Conservation (phyloP, 2,888 invertebrate species). For the Drosophila quinaria region DNA sequence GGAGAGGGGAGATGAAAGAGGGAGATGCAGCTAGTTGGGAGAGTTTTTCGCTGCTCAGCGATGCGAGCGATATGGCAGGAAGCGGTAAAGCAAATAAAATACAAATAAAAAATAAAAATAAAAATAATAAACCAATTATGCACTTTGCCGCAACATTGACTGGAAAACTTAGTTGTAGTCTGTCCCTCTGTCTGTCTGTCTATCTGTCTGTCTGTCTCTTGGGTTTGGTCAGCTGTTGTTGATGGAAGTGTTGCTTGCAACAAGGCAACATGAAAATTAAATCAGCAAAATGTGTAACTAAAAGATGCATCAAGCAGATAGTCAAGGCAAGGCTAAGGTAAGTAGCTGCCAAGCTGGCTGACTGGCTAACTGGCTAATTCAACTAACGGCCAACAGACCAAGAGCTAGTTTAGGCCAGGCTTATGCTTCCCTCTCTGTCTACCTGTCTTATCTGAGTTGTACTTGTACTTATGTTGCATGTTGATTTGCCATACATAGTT, state of each 20-base stretch:
- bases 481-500: constrained; percentile 70
- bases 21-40: constrained; percentile 15
- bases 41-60: constrained; percentile 61
- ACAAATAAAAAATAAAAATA: constrained; percentile 61
- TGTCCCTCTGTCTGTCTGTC: neutral
- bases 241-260: constrained; percentile 49
- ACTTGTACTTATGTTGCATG: constrained; percentile 60
- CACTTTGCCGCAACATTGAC: constrained; percentile 83
- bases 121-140: constrained; percentile 84
- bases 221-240: constrained; percentile 37
- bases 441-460: constrained; percentile 36
- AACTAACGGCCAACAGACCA: constrained; percentile 63
- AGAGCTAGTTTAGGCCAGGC: constrained; percentile 6
- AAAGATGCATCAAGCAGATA: constrained; percentile 71
- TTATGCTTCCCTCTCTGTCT: constrained; percentile 44
- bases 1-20: neutral
- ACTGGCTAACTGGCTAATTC: constrained; percentile 72
- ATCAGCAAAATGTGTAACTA: constrained; percentile 77
- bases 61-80: constrained; percentile 81
- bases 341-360: constrained; percentile 50
- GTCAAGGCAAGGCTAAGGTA: constrained; percentile 61
- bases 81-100: constrained; percentile 73
- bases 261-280: constrained; percentile 74
- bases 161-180: constrained; percentile 23
- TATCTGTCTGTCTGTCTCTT: constrained; percentile 1